Evolutionary conservation across 2,888 invertebrate species (phyloP), one percentile per base, ranked within the genome.

Genomic region (Melanostoma mellinum): DNA sequence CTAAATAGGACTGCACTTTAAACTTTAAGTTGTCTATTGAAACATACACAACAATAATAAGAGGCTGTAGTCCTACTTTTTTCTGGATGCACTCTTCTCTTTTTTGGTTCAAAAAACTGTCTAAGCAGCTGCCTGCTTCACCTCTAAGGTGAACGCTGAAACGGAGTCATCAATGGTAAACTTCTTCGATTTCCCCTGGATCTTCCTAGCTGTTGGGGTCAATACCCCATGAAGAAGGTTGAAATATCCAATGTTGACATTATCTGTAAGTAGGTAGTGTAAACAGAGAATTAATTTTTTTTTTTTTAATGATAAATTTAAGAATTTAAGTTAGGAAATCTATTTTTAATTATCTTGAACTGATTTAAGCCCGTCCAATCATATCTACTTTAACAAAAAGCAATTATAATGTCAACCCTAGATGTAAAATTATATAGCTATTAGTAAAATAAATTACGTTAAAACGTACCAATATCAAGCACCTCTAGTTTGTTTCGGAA

Each of bases 1-100:
- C 36, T 35, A 36, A 55, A 55, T 55, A 55, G 2, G 53, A 55
- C 3, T 55, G 36, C 36, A 55, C 36, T 55, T 55, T 55, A 55
- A 36, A 55, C 53, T 55, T 55, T 6, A 55, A 6, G 6, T 55
- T 53, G 10, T 53, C 53, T n/a, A 53, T 53, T 33, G 53, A 6
- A 53, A 53, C 53, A 6, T 35, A 53, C 1, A 52, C 52, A 52
- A 52, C 52, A 52, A 33, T 32, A 9, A 33, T 33, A 33, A 52
- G 50, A 32, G 50, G 50, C 32, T 50, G 50, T 32, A 50, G 50
- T 30, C 50, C 32, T 52, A 52, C 52, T 33, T 33, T 52, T 52
- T 33, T n/a, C 33, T 52, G n/a, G 33, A 52, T 55, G 53, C 36
- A 55, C 3, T 55, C 36, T 6, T 36, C 10, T 55, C 36, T 6